A percentile compares a stretch with the other conserved stretches of the same genome.
Conservation (phyloP, 2,888 invertebrate genomes). For the Galerucella nymphaeae region DNA sequence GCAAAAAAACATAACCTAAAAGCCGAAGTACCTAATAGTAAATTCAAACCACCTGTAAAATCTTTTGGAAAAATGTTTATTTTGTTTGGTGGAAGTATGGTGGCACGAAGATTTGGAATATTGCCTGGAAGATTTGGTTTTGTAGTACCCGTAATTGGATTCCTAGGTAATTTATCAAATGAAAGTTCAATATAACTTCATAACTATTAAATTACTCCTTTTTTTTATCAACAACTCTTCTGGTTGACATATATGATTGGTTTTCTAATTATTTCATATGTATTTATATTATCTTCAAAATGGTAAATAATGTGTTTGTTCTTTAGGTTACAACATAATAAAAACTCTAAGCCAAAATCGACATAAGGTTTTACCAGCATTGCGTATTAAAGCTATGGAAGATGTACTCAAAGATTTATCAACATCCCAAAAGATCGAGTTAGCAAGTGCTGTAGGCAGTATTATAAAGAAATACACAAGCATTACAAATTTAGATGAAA, state of each 20-base stretch:
- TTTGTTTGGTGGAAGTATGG: not conserved
- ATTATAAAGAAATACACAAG: not conserved
- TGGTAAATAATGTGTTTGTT: not conserved
- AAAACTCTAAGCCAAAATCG: not conserved
- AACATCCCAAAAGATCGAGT: not conserved
- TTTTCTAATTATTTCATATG: not conserved
- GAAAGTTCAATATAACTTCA: not conserved
- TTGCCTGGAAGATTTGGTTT: conserved; percentile 1
- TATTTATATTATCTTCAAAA: not conserved
- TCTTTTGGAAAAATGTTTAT: not conserved
- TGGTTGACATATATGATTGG: not conserved
- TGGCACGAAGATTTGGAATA: not conserved
- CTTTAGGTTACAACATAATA: not conserved
- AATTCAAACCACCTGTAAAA: not conserved
- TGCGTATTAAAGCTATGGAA: conserved; percentile 1
- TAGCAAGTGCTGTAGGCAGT: not conserved
- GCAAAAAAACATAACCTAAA: conserved; percentile 6
- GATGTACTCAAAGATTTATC: not conserved
- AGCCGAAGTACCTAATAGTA: not conserved
- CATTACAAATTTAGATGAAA: not conserved
- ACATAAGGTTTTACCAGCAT: not conserved
- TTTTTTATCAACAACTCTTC: not conserved
- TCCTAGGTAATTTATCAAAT: not conserved
- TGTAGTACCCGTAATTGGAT: not conserved
- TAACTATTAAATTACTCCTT: too few relatives aligned